Evolutionary conservation across 1,140 invertebrate genomes (phyloP), one percentile per base, ranked within the genome.

Genomic region (Lepidurus packardi): DNA sequence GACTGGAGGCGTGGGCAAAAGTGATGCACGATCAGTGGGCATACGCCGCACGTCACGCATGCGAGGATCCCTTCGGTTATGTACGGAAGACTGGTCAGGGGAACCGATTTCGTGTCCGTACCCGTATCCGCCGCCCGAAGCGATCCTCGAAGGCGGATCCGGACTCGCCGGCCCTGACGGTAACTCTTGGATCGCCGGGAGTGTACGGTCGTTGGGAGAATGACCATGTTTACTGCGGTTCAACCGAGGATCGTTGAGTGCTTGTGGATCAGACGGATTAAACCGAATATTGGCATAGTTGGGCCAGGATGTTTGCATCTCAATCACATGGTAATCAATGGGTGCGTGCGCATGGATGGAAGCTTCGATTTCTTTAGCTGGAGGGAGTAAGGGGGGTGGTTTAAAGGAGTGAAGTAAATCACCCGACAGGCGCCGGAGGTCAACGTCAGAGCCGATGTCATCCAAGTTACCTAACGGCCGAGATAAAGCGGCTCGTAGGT

Each of bases 341-440:
- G 90, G 91, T 0, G 90, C 89, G 85, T 94, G 93, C 75, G 90
- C 91, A 43, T 89, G 89, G 43, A 93, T 88, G 11, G 92, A 93
- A 7, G 91, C 93, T 82, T 94, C 91, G 77, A 95, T 94, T 86
- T 95, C 93, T 1, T 90, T 92, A 43, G 93, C 93, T 2, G 93
- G 92, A 1, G 91, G 89, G 83, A 93, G 92, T 81, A 94, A 93
- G 1, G 92, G 92, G 77, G 92, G 82, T 43, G 87, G 87, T 21
- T 65, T 65, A 79, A 92, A 83, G 45, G 88, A 87, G 43, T 80
- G 76, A 16, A 92, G 86, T 75, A 93, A 86, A 84, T 93, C 92
- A 16, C 87, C 87, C 79, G 92, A 83, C 43, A 88, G 86, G 34
- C 81, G 79, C n/a, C 92, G 87, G 75, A 93, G 87, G 84, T 93